Conservation (phyloP, 2,113 vertebrate genomes). For the Microtus montanus region DNA sequence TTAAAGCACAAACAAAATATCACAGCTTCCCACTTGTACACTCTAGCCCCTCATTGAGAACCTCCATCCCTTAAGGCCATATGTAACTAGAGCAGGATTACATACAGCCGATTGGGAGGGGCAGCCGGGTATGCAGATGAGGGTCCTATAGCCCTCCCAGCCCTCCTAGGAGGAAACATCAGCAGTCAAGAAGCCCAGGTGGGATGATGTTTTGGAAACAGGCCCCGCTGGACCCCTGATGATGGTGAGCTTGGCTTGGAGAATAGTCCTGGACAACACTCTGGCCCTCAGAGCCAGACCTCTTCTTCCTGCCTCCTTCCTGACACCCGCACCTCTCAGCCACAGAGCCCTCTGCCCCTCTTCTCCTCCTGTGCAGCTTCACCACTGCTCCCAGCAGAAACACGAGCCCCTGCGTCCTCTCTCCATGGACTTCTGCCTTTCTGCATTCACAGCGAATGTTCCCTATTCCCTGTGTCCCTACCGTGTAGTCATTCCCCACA, state of each 20-base stretch:
- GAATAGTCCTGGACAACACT: neutral
- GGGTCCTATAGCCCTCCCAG: neutral
- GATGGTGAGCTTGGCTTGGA: neutral
- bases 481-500: neutral
- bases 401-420: no score
- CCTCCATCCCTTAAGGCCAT: no score
- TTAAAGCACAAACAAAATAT: no score
- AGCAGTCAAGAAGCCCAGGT: neutral
- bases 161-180: neutral
- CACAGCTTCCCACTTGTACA: neutral
- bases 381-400: neutral
- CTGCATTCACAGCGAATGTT: neutral
- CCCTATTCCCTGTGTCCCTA: neutral
- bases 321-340: neutral
- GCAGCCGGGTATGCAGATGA: neutral
- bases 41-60: neutral
- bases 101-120: neutral
- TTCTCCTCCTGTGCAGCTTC: neutral
- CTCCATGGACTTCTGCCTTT: neutral
- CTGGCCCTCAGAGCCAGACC: neutral
- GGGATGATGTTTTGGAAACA: neutral
- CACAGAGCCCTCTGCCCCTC: neutral
- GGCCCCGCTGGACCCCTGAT: neutral
- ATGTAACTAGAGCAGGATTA: neutral
- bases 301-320: neutral